Base-by-base conservation (phyloP, 2,888 invertebrate genomes). In the Tenthredo livida region DNA sequence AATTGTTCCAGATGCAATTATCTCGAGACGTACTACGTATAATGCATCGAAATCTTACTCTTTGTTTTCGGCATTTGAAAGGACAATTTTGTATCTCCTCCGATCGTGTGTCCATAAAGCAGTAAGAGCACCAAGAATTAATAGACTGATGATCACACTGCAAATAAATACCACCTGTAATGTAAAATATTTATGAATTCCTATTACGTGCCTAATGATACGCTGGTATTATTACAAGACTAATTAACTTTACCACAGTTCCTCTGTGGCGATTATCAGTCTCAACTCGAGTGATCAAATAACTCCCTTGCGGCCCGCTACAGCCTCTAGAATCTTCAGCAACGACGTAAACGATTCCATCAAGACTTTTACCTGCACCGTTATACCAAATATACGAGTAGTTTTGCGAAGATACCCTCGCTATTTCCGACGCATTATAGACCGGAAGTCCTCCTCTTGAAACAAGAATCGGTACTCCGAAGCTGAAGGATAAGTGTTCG, bases 381-480 rank as follows among this genome's bases (percentile, higher is more conserved):
- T 67, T 83, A 12, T 86, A 70, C 91, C 91, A 91, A 0, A 67
- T 6, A 80, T 90, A 92, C 0, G 85, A 88, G 40, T 84, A 86
- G 17, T 78, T 85, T 37, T 84, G 75, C 9, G 87, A 85, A 25
- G 87, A 84, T 10, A 90, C 88, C 0, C 84, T 85, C 43, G 87
- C 88, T 85, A 93, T 88, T 77, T 88, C 85, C 0, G 91, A 89
- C 67, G 89, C 89, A 85, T 93, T 92, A 84, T 90, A 92, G 40
- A 92, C 89, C 33, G 88, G 88, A 17, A 90, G 73, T 0, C 90
- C 91, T 61, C 88, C 90, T 85, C 89, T 90, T 17, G 92, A 91
- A 43, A 88, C 89, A 50, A 92, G 85, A 43, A 91, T 86, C 4
- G 91, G 91, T 25, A 89, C 84, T 2, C 92, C 92, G 40, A 90